These are phyloP conservation scores for Chauna torquata DNA, from an alignment of 2,113 vertebrate species.

Conservation along the genomic window DNA sequence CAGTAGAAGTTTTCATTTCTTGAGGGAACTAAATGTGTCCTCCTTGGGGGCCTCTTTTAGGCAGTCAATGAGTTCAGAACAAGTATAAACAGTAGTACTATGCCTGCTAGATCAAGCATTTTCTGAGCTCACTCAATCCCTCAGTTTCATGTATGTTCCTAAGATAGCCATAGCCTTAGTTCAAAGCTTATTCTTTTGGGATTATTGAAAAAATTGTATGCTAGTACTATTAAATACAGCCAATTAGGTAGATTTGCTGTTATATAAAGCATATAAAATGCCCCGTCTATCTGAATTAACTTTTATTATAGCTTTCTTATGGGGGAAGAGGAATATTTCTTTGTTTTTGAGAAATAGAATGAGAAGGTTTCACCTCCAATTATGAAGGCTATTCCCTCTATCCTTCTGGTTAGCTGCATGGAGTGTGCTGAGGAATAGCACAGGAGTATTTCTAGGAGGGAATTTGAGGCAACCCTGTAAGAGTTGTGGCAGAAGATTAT, in stretches of 20 bases:
- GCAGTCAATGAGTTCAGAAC: background rate
- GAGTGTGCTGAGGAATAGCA: background rate
- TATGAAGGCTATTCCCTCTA: background rate
- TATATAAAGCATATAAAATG: background rate
- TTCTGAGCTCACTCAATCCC: background rate
- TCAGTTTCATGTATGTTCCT: background rate
- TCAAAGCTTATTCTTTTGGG: background rate
- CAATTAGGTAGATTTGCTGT: background rate
- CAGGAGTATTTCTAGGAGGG: background rate
- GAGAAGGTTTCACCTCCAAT: background rate
- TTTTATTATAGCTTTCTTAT: background rate
- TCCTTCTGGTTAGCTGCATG: background rate
- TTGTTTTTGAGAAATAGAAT: background rate
- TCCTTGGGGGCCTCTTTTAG: rapidly evolving
- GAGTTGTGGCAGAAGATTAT: conserved; percentile 14
- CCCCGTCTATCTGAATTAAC: background rate
- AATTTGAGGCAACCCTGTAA: conserved; percentile 2
- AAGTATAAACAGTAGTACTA: background rate
- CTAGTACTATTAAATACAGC: background rate
- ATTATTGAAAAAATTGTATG: background rate
- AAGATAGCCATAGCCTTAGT: background rate
- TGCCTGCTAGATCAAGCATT: background rate
- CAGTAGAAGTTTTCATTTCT: background rate
- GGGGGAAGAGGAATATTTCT: rapidly evolving
- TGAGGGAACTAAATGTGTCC: background rate